A percentile compares a stretch with the other conserved stretches of the same genome.
Conservation (phyloP, 2,797 vertebrate genomes). For the Masticophis lateralis region DNA sequence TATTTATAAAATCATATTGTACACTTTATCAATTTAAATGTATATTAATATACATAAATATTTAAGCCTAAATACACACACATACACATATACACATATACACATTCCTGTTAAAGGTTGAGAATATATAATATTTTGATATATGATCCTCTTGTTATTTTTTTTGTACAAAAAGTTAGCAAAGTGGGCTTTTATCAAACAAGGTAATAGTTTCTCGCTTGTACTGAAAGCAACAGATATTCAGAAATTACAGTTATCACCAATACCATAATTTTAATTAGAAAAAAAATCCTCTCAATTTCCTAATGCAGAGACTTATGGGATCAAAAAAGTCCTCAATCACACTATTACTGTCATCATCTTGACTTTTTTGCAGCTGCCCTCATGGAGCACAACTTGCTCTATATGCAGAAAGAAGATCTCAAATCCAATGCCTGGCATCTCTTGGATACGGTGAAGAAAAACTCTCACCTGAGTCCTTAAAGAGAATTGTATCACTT, state of each 20-base stretch:
- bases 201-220: not conserved
- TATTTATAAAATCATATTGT: not conserved
- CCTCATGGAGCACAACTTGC: not conserved
- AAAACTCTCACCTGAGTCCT: not conserved
- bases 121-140: not conserved
- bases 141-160: not conserved
- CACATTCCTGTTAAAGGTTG: not conserved
- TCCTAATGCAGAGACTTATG: not conserved
- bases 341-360: not conserved
- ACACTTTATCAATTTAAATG: not conserved
- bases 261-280: not conserved
- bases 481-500: not conserved
- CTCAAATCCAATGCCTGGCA: not conserved
- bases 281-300: not conserved
- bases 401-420: not conserved
- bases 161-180: not conserved
- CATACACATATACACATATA: not conserved
- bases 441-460: not conserved
- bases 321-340: not conserved
- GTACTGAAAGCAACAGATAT: not conserved
- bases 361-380: not conserved
- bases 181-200: not conserved
- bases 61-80: not conserved
- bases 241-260: not conserved
- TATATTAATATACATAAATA: not conserved